Percentiles rank a stretch among this genome's conserved stretches.
Evolutionary conservation across 1,140 invertebrate genomes (phyloP).

Genomic region (Bombus affinis): DNA sequence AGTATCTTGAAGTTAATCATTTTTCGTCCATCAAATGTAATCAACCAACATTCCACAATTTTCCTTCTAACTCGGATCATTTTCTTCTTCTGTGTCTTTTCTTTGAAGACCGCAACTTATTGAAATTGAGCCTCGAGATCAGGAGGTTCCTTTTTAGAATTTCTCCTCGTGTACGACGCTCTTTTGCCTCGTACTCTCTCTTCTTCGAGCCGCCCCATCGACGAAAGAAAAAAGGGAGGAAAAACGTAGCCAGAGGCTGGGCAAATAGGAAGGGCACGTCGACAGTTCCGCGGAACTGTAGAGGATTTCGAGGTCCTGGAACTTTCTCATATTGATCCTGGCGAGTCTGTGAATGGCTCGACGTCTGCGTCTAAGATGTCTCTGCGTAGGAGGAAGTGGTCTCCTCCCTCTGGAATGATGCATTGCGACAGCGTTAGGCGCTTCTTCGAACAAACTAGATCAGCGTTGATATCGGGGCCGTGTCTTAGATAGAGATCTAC

Average conservation of each 20-base stretch:
- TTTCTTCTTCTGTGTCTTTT: no score
- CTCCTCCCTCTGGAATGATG: slow-evolving; percentile 52
- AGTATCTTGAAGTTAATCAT: background rate
- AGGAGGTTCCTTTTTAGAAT: slow-evolving; percentile 12
- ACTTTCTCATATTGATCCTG: slow-evolving; percentile 64
- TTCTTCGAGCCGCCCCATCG: background rate
- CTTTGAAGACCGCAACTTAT: slow-evolving; percentile 6
- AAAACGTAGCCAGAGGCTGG: background rate
- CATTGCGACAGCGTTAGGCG: slow-evolving; percentile 61
- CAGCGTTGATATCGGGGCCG: slow-evolving; percentile 10
- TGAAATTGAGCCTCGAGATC: background rate
- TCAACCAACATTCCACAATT: background rate
- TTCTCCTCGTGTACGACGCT: slow-evolving; percentile 8
- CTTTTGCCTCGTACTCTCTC: background rate
- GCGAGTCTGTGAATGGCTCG: slow-evolving; percentile 41
- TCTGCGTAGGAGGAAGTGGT: slow-evolving; percentile 38
- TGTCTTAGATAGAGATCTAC: background rate
- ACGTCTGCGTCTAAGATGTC: slow-evolving; percentile 55
- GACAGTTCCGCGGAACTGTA: slow-evolving; percentile 22
- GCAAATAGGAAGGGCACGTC: background rate
- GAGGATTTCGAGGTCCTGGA: slow-evolving; percentile 37
- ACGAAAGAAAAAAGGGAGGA: background rate
- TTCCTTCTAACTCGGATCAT: background rate
- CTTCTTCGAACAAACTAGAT: slow-evolving; percentile 38
- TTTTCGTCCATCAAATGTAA: no score